Evolutionary conservation across 2,113 vertebrate genomes (phyloP), one percentile per base, ranked within the genome.

Genomic region (Psittacara wagleri): DNA sequence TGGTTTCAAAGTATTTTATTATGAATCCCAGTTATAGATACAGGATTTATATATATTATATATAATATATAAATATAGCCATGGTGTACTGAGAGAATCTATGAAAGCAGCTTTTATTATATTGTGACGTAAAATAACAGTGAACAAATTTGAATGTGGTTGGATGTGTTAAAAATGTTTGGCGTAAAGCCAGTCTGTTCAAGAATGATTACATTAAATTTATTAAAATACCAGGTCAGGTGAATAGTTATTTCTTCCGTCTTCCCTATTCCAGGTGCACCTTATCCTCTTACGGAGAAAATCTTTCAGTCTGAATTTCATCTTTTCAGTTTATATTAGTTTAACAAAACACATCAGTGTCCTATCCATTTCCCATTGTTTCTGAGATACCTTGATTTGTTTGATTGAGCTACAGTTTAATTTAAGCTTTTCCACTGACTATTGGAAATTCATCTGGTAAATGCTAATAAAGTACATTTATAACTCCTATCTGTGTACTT

Each of bases 1-100:
- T 80, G 70, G 4, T 89, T 91, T 93, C 29, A 2, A 85, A 89
- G 19, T 96, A 96, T 96, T 97, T 95, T 95, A 83, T 59, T 91
- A 95, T 5, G 4, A 87, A 87, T 82, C 77, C 48, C 57, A 68
- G n/a, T 89, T 86, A 88, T 3, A 91, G 35, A 75, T 84, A 68
- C 33, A 86, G 48, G 43, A 61, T 75, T 86, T 94, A 24, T 77
- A 89, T 85, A 83, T 94, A 90, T 59, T 80, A 78, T 41, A 77
- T 77, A 48, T 76, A 77, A 80, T 76, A 74, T 68, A 92, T 75
- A 49, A 76, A 73, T 78, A 80, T 64, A 95, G 29, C 41, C 82
- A 18, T 55, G 62, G 29, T 77, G 81, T 64, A 84, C 13, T 44
- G 39, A 94, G 57, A 69, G 39, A 87, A 29, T 90, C 25, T 80